Evolutionary conservation across 1,140 invertebrate genomes (phyloP), one percentile per base, ranked within the genome.

Genomic region (Aplysia californica): DNA sequence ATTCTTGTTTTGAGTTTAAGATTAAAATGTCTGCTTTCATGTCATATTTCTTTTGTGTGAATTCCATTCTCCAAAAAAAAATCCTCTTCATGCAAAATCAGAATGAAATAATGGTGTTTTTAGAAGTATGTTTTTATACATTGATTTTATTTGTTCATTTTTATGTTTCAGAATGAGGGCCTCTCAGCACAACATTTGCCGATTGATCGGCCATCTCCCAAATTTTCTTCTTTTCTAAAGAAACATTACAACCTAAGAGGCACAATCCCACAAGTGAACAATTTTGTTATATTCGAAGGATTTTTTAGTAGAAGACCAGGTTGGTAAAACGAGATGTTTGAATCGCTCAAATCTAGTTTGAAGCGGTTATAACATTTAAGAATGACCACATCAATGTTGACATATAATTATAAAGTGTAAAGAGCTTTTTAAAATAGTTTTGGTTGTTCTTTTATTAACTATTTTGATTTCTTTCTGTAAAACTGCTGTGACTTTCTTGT

Each of bases 151-250:
- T n/a, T n/a, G n/a, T n/a, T n/a, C n/a, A n/a, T n/a, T n/a, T n/a
- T n/a, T n/a, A n/a, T n/a, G n/a, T n/a, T n/a, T n/a, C n/a, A 95
- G 94, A 92, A 94, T 76, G 93, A 95, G 89, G 92, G 93, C 77
- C 90, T 94, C 23, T 87, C 88, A 33, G 93, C 95, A 0, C 87
- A 92, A 0, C 93, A 96, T 87, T 90, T 97, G 73, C 96, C 96
- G 0, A 95, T 98, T 78, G 96, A 98, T 88, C 92, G 95, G 69
- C 97, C 97, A 0, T 97, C 96, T 0, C 92, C 93, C 36, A 97
- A 97, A 87, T 94, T 97, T 81, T 90, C 96, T 50, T 92, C 92
- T 26, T 98, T 98, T 87, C 89, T 98, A 0, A 90, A 91, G 18
- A 97, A 96, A 87, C 94, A 97, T 89, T 98, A 97, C 85, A 91